Evolutionary conservation across 2,113 vertebrate species (phyloP).

Genomic region (Upupa epops): DNA sequence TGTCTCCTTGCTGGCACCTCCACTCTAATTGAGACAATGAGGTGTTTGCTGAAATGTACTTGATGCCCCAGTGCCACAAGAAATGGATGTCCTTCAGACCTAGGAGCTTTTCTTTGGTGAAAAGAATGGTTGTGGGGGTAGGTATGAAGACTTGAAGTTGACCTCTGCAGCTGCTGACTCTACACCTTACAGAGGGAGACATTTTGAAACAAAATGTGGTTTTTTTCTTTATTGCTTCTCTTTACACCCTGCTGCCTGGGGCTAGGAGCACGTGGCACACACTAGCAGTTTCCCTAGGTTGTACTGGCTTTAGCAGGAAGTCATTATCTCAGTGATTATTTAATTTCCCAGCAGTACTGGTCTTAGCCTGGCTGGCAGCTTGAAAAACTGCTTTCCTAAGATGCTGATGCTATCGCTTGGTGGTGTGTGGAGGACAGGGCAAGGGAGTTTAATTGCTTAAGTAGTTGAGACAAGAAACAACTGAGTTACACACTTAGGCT

Average conservation of each 20-base stretch:
- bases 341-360: neutral
- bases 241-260: neutral
- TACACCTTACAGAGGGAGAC: fast-evolving
- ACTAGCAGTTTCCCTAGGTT: neutral
- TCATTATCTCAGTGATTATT: neutral
- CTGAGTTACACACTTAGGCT: neutral
- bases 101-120: neutral
- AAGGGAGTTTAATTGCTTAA: neutral
- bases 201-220: neutral
- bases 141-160: neutral
- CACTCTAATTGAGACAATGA: neutral
- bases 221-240: neutral
- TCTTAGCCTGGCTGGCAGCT: neutral
- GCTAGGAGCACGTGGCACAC: neutral
- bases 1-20: neutral
- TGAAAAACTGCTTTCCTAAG: neutral
- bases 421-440: neutral
- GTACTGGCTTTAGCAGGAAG: neutral
- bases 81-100: neutral
- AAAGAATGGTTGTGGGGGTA: neutral
- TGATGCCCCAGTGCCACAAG: neutral
- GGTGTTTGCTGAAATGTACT: neutral
- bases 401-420: neutral
- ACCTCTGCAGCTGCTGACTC: neutral
- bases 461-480: neutral